A percentile compares a stretch with the other conserved stretches of the same genome.
Conservation (phyloP, 2,797 vertebrate species). For the Cephalopachus bancanus region DNA sequence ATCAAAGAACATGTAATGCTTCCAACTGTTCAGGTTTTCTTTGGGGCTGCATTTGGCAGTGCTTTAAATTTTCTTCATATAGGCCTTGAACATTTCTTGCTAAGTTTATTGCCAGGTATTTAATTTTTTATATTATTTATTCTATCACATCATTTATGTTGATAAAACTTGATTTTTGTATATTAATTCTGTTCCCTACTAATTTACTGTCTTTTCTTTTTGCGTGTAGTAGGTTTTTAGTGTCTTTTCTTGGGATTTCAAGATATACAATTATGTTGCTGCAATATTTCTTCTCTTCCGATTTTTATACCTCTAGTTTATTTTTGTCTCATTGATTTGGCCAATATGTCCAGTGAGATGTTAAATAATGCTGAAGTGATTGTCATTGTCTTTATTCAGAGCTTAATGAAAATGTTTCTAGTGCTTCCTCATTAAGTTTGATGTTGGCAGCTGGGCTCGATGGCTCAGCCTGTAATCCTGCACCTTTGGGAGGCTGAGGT, state of each 20-base stretch:
- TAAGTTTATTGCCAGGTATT: slow-evolving; percentile 1
- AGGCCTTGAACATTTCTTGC: neutral
- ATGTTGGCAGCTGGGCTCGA: neutral
- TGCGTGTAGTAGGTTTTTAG: neutral
- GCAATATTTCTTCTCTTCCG: neutral
- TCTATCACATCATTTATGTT: neutral
- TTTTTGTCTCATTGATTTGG: slow-evolving; percentile 8
- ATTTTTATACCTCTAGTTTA: neutral
- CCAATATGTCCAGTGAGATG: neutral
- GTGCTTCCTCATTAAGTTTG: neutral
- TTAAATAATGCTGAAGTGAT: neutral
- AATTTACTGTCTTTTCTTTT: slow-evolving; percentile 10
- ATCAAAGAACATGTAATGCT: neutral
- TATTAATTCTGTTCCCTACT: neutral
- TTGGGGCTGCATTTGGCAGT: neutral
- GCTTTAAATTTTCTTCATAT: neutral
- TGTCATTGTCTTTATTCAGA: neutral
- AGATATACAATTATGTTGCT: neutral
- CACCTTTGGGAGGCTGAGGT: too few species aligned
- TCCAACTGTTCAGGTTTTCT: neutral
- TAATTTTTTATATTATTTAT: neutral
- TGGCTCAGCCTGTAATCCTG: too few species aligned
- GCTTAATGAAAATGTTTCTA: neutral
- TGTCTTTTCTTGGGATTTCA: neutral
- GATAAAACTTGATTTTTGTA: slow-evolving; percentile 26